Base-by-base conservation (phyloP, 2,888 invertebrate species). In the Margaritifera margaritifera region DNA sequence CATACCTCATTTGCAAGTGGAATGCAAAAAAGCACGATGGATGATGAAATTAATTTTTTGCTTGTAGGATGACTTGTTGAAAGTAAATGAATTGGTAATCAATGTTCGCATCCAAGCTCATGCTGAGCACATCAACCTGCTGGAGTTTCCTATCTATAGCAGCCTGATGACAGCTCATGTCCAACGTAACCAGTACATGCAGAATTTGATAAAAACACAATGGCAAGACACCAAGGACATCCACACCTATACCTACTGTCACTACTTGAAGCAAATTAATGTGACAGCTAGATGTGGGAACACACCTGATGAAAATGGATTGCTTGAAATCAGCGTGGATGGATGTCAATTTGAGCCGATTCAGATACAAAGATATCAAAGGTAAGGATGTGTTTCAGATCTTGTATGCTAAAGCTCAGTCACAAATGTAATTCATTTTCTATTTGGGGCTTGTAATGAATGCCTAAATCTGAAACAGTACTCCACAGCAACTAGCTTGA, bases 71-170 rank as follows among this genome's bases (percentile, higher is more conserved):
- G 85, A 85, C 27, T 80, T 87, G 5, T 73, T 88, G 65, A 82
- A 84, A 64, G 79, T 88, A n/a, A 86, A 86, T 59, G 78, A 83
- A 65, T 71, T 76, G n/a, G 81, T 86, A 63, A 81, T 87, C 57
- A 85, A 85, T 65, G 81, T 80, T 24, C 77, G 88, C 8, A 77
- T 88, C 20, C 76, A 80, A 52, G 80, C 85, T n/a, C 88, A 88
- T 59, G 83, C 88, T 4, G 81, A 84, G 42, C 80, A 86, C 42
- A 87, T 89, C 72, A 89, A 89, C 79, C 78, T 80, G 11, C 80
- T 88, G 60, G 87, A 89, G 66, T 86, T 85, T 65, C 88, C 87
- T 4, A 82, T 85, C 69, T 87, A 86, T 69, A 87, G 88, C 67
- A 81, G 84, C 52, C 79, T 84, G 62, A 83, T 87, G 74, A 87